Conservation (phyloP, 2,888 invertebrate genomes). For the Pachydiplax longipennis region DNA sequence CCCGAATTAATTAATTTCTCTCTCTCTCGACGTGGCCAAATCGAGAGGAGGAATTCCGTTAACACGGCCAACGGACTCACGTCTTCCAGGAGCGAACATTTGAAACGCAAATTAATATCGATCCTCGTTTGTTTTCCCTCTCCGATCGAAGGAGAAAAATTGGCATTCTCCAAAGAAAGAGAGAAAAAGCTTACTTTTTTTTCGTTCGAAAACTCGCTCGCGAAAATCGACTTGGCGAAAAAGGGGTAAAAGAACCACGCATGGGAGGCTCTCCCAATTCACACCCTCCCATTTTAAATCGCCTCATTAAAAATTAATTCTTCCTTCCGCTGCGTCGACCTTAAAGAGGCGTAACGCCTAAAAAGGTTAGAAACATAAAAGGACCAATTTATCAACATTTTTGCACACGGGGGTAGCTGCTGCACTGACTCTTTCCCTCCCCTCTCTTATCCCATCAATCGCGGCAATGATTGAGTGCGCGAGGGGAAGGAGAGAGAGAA, state of each 20-base stretch:
- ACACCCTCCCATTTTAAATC: neutral
- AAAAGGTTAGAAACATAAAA: neutral
- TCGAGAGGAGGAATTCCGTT: neutral
- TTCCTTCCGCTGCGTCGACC: neutral
- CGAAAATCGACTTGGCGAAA: too few relatives aligned
- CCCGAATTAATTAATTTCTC: neutral
- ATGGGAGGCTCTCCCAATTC: neutral
- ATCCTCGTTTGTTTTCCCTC: neutral
- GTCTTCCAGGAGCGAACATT: neutral
- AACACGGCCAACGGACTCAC: neutral
- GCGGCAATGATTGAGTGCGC: neutral
- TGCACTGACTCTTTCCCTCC: neutral
- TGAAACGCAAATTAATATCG: neutral
- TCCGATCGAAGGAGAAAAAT: neutral
- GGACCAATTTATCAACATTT: neutral
- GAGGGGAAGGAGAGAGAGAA: neutral
- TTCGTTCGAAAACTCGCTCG: neutral
- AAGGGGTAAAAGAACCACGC: neutral
- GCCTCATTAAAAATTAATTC: slow-evolving; percentile 1
- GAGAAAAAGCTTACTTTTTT: neutral
- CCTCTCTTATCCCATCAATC: neutral
- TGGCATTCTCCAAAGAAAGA: neutral
- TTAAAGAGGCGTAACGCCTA: neutral
- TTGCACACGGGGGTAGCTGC: neutral
- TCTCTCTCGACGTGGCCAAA: neutral